Base-by-base conservation (phyloP, 1,140 invertebrate genomes). In the Diabrotica undecimpunctata region DNA sequence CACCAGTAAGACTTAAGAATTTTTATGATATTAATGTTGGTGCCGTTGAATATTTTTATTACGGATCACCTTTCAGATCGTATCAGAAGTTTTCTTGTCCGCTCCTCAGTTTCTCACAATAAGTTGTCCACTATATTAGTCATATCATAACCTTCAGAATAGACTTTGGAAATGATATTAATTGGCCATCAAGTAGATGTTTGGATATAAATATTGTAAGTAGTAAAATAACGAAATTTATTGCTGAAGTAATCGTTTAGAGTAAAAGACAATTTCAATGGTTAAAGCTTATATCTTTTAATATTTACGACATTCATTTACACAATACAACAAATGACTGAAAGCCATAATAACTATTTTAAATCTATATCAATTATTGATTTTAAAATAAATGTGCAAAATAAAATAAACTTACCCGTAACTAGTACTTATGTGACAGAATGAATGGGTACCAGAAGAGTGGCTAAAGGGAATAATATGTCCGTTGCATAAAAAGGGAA, bases 1-100 rank as follows among this genome's bases (percentile, higher is more conserved):
- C 41, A 5, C 41, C 41, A 46, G 41, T 46, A 46, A 46, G n/a
- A 46, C 41, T 46, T n/a, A 6, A 46, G 41, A 46, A 46, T 46
- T 46, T 46, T 46, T 46, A 46, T 46, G 41, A 46, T 46, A 46
- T 46, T 25, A 35, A 10, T 35, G 14, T 46, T 46, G 41, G 3
- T 5, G 35, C 54, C 54, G 8, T 55, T 12, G 12, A 12, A 55
- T 55, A 25, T 55, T 55, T 25, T 55, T 14, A 36, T 55, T 55
- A 25, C 54, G 13, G 54, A 55, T 55, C 13, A 55, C 12, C 54
- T 55, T 46, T 46, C 41, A 46, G 41, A 46, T 46, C 41, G 41
- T 46, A 46, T 46, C 41, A 10, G 41, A 46, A 46, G n/a, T 5
- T n/a, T 46, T 46, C 41, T 25, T 46, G 41, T 46, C 41, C 41